Base-by-base conservation (phyloP, 2,113 vertebrate species). In the Perognathus longimembris region DNA sequence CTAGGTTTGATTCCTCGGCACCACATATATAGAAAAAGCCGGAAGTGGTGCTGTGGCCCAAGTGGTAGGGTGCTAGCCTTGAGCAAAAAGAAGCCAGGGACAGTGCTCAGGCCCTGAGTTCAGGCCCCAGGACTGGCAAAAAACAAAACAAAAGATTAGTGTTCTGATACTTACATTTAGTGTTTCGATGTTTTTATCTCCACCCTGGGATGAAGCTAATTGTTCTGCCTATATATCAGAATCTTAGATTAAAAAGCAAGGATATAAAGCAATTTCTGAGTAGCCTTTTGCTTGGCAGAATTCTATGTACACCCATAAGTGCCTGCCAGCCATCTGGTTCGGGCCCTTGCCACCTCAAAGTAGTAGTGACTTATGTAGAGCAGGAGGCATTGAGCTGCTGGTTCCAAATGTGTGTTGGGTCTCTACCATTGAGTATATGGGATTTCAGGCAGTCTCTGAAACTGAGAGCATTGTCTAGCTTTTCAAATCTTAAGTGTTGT, bases 141-240 rank as follows among this genome's bases (percentile, higher is more conserved):
- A n/a, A n/a, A n/a, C n/a, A n/a, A n/a, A n/a, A n/a, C n/a, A n/a
- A n/a, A n/a, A n/a, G n/a, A 77, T 81, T 42, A 45, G 21, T 70
- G 6, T 89, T 18, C 34, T 86, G 63, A 90, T 89, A 57, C 18
- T 82, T 77, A 17, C 88, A 81, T 74, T 45, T 95, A 61, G 38
- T 22, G 11, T 45, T 34, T 71, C 79, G n/a, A 40, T 38, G 73
- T 40, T 32, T 75, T 61, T 61, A 24, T 80, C 36, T 18, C 81
- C 59, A 61, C 22, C 9, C 14, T 45, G 7, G 63, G 64, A 54
- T 91, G 69, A 63, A 81, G 26, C 63, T 69, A 78, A 57, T 88
- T 75, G 6, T 88, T 78, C 36, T 82, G 30, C 80, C 1, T 77
- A 38, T 63, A 67, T 94, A 45, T 89, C 57, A 89, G 64, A 20